phyloP scores from a whole-genome alignment of 1,140 invertebrate genomes.

The Phocides pigmalion region DNA sequence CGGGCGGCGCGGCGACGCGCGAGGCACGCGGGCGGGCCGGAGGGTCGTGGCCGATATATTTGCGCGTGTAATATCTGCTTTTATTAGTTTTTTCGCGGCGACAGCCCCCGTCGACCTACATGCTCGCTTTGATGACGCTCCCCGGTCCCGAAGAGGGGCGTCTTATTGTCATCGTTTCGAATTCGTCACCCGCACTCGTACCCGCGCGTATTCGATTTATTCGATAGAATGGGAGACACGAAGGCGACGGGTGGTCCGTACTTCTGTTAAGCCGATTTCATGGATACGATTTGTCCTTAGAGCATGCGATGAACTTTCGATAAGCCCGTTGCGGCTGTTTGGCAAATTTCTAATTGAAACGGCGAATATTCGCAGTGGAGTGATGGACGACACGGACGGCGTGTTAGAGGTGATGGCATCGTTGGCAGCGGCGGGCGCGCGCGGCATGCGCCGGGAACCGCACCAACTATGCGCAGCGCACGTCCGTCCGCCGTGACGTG shows the following conservation, averaged over 20 bases:
- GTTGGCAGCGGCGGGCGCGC: conserved; percentile 15
- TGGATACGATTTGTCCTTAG: conserved; percentile 20
- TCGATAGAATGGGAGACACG: conserved; percentile 4
- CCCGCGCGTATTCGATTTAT: conserved; percentile 3
- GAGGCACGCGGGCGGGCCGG: not conserved
- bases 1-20: not conserved
- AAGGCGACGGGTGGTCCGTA: conserved; percentile 36
- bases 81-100: conserved; percentile 79
- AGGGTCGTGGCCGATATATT: conserved; percentile 28
- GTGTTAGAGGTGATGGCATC: too few species aligned
- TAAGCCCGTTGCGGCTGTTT: conserved; percentile 48
- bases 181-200: conserved; percentile 40
- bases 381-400: not conserved
- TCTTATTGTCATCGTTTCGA: conserved; percentile 48
- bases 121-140: conserved; percentile 63
- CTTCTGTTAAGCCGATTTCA: conserved; percentile 38
- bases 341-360: conserved; percentile 59
- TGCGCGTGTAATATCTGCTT: conserved; percentile 64
- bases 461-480: conserved; percentile 11
- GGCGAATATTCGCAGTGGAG: conserved; percentile 40
- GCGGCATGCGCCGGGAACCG: conserved; percentile 7
- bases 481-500: not conserved
- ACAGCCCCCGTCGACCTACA: conserved; percentile 55
- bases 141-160: conserved; percentile 28
- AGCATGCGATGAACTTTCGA: conserved; percentile 42